Conservation (phyloP, 2,888 invertebrate genomes). For the Aromia moschata region DNA sequence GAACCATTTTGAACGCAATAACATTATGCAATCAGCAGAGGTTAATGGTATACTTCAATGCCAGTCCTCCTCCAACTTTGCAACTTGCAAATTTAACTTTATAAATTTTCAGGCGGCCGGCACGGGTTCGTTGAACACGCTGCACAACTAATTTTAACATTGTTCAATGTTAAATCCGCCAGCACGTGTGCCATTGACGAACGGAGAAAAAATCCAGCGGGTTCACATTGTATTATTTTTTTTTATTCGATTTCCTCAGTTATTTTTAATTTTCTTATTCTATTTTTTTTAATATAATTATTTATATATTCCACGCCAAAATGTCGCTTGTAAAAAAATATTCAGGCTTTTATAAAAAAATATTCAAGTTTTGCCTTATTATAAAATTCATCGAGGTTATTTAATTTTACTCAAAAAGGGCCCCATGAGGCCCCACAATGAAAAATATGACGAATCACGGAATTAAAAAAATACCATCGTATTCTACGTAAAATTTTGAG, state of each 20-base stretch:
- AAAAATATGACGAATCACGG: too few relatives aligned
- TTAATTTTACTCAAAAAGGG: too few relatives aligned
- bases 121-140: constrained; percentile 40
- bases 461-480: too few relatives aligned
- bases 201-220: constrained; percentile 1
- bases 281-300: too few relatives aligned
- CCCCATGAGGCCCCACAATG: too few relatives aligned
- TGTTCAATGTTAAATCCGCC: constrained; percentile 21
- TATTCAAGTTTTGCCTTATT: too few relatives aligned
- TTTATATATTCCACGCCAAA: too few relatives aligned
- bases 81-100: constrained; percentile 43
- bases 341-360: too few relatives aligned
- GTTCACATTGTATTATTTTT: neutral
- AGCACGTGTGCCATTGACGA: constrained; percentile 12
- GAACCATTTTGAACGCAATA: constrained; percentile 44
- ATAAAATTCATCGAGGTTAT: too few relatives aligned
- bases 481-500: too few relatives aligned
- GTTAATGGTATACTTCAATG: constrained; percentile 52
- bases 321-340: too few relatives aligned
- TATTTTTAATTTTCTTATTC: too few relatives aligned
- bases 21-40: constrained; percentile 53
- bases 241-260: neutral
- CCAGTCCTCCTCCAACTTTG: constrained; percentile 47
- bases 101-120: constrained; percentile 30
- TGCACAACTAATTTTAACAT: constrained; percentile 30